These are phyloP conservation scores for Numenius phaeopus DNA, from an alignment of 2,797 vertebrate species.

Conservation along the genomic window DNA sequence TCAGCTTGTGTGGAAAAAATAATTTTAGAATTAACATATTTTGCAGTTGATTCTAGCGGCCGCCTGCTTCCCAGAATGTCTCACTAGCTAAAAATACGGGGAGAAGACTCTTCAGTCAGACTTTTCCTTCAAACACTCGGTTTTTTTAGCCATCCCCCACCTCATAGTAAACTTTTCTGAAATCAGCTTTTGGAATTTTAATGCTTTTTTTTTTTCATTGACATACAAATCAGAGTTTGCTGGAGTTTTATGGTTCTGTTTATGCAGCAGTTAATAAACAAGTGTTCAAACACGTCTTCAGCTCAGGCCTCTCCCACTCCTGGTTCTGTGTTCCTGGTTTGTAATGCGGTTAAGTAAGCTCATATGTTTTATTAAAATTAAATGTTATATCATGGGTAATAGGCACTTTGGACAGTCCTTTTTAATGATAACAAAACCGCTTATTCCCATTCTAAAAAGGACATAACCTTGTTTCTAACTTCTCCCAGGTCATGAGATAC, in stretches of 20 bases:
- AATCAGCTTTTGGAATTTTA: neutral
- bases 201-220: neutral
- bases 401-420: neutral
- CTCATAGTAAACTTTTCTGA: neutral
- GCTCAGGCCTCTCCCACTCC: neutral
- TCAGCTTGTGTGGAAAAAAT: neutral
- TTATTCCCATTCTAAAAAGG: neutral
- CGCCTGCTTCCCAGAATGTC: neutral
- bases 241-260: neutral
- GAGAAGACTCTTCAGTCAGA: neutral
- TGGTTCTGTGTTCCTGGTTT: neutral
- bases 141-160: neutral
- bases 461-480: neutral
- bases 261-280: neutral
- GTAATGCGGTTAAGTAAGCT: neutral
- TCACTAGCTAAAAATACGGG: neutral
- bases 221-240: neutral
- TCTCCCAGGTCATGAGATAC: neutral
- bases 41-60: neutral
- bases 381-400: rapidly evolving
- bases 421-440: neutral
- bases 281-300: neutral
- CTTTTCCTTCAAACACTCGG: neutral
- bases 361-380: neutral
- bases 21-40: neutral